Evolutionary conservation across 2,888 invertebrate species (phyloP).

Genomic region (Leptodirus hochenwartii): DNA sequence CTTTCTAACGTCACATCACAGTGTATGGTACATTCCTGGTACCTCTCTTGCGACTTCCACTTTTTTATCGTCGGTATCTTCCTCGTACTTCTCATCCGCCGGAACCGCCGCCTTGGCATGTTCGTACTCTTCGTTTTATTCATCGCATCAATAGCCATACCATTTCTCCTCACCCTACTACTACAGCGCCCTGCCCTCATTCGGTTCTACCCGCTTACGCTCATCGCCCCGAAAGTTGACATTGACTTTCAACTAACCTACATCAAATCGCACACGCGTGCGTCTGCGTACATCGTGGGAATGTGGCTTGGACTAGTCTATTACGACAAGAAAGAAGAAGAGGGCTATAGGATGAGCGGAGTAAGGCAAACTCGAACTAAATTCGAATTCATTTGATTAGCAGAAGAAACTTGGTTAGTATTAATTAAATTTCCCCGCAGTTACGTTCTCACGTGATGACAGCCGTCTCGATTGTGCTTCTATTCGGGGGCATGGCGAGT

Average conservation of each 20-base stretch:
- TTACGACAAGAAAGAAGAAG: slow-evolving; percentile 20
- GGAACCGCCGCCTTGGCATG: slow-evolving; percentile 24
- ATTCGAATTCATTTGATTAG: no score
- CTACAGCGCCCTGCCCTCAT: slow-evolving; percentile 32
- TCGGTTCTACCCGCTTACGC: slow-evolving; percentile 36
- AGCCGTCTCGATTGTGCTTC: slow-evolving; percentile 25
- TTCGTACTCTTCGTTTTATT: slow-evolving; percentile 18
- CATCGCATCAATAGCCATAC: slow-evolving; percentile 28
- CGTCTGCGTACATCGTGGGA: slow-evolving; percentile 38
- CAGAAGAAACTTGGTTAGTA: no score
- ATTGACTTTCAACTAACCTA: slow-evolving; percentile 36
- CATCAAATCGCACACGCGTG: slow-evolving; percentile 40
- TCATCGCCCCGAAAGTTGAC: slow-evolving; percentile 31
- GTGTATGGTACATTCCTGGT: slow-evolving; percentile 52
- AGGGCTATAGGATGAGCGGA: slow-evolving; percentile 19
- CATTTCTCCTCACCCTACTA: slow-evolving; percentile 33
- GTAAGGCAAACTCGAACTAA: no score
- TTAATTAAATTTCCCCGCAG: slow-evolving; percentile 22
- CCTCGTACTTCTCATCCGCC: slow-evolving; percentile 29
- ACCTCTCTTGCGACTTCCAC: slow-evolving; percentile 52
- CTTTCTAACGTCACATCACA: slow-evolving; percentile 28
- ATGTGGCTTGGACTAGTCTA: slow-evolving; percentile 34
- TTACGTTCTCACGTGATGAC: slow-evolving; percentile 29
- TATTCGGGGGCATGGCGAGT: slow-evolving; percentile 29
- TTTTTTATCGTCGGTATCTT: slow-evolving; percentile 39